Evolutionary conservation across 2,888 invertebrate genomes (phyloP).

Genomic region (Zeuzera pyrina): DNA sequence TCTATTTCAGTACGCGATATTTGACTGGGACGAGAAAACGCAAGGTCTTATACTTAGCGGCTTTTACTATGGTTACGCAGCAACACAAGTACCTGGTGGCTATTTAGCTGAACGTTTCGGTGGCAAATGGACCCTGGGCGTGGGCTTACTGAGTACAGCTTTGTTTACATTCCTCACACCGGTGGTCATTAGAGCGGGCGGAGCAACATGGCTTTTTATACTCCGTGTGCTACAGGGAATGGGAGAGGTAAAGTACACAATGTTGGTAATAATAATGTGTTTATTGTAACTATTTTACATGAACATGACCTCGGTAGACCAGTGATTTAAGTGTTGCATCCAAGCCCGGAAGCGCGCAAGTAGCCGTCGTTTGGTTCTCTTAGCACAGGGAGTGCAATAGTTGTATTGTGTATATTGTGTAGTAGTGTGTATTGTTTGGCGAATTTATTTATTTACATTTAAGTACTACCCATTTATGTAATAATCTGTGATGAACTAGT

Average conservation of each 20-base stretch:
- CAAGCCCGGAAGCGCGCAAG: too few relatives aligned
- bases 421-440: too few relatives aligned
- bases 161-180: slow-evolving; percentile 88
- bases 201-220: slow-evolving; percentile 67
- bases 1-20: slow-evolving; percentile 50
- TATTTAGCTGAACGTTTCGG: slow-evolving; percentile 86
- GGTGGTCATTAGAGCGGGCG: slow-evolving; percentile 72
- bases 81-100: slow-evolving; percentile 89
- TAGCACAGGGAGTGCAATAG: too few relatives aligned
- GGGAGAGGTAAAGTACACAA: slow-evolving; percentile 75
- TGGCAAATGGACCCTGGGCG: slow-evolving; percentile 87
- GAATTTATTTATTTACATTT: too few relatives aligned
- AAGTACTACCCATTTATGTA: too few relatives aligned
- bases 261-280: too few relatives aligned
- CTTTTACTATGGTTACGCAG: slow-evolving; percentile 89
- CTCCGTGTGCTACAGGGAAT: slow-evolving; percentile 82
- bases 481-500: too few relatives aligned
- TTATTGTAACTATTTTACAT: too few relatives aligned
- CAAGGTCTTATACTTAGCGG: slow-evolving; percentile 86
- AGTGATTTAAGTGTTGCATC: too few relatives aligned
- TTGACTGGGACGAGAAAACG: slow-evolving; percentile 78
- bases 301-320: too few relatives aligned
- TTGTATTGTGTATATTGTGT: too few relatives aligned
- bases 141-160: slow-evolving; percentile 86
- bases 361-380: too few relatives aligned